Percentiles rank a stretch among this genome's conserved stretches.
These are phyloP conservation scores for Oreonectes daqikongensis DNA, from an alignment of 2,797 vertebrate species.

Conservation along the genomic window DNA sequence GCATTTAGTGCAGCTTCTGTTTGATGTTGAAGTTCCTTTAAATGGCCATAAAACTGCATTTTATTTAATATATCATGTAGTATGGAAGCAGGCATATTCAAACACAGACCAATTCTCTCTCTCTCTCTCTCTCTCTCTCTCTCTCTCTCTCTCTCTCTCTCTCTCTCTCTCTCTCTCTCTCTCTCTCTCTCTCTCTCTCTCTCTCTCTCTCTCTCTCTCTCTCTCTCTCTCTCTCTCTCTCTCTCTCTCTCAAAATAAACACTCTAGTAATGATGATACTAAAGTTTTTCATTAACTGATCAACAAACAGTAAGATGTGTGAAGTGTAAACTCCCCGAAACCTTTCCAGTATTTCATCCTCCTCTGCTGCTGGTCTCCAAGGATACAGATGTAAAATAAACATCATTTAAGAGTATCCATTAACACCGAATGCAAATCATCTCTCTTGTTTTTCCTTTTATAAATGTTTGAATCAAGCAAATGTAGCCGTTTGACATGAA, in stretches of 20 bases:
- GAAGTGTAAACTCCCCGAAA: not conserved
- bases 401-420: constrained; percentile 14
- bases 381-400: constrained; percentile 7
- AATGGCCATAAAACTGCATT: too few relatives aligned
- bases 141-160: too few relatives aligned
- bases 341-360: not conserved
- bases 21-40: too few relatives aligned
- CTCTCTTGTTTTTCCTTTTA: not conserved
- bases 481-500: not conserved
- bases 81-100: too few relatives aligned
- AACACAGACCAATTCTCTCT: too few relatives aligned
- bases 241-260: not conserved
- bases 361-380: constrained; percentile 1
- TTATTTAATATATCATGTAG: too few relatives aligned
- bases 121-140: too few relatives aligned
- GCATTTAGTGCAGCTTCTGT: too few relatives aligned
- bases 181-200: too few relatives aligned
- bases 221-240: not conserved
- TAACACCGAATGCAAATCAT: constrained; percentile 20
- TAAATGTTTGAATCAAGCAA: constrained; percentile 16
- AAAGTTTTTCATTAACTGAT: not conserved
- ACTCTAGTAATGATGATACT: not conserved
- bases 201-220: too few relatives aligned
- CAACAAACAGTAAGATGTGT: not conserved
- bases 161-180: too few relatives aligned